Percentiles rank a stretch among this genome's conserved stretches.
phyloP scores from a whole-genome alignment of 1,140 invertebrate species.

The Pseudomyrmex cubaensis region DNA sequence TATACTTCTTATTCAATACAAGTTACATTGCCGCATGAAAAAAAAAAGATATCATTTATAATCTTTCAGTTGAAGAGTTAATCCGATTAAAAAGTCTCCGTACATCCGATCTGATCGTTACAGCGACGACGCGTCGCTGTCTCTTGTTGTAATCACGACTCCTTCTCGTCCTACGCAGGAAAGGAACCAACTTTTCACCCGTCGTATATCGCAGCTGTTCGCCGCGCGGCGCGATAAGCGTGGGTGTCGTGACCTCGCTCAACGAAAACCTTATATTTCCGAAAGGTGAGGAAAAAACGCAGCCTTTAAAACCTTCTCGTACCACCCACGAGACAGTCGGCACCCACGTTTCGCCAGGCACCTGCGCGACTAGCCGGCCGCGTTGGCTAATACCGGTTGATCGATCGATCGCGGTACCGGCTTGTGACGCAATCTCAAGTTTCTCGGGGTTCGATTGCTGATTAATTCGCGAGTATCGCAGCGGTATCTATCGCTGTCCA shows the following conservation, averaged over 20 bases:
- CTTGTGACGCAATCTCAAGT: constrained; percentile 55
- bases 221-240: constrained; percentile 45
- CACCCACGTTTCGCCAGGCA: constrained; percentile 67
- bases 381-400: constrained; percentile 65
- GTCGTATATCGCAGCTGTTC: constrained; percentile 68
- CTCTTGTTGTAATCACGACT: constrained; percentile 56
- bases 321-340: constrained; percentile 67
- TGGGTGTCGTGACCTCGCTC: constrained; percentile 67
- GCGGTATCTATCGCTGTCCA: constrained; percentile 26
- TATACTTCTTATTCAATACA: background rate
- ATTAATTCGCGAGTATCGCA: constrained; percentile 49
- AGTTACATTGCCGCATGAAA: background rate
- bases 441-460: constrained; percentile 30
- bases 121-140: constrained; percentile 12
- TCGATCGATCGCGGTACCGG: constrained; percentile 54
- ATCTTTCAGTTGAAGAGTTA: background rate
- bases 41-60: too few species aligned
- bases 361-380: constrained; percentile 57
- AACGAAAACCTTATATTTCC: constrained; percentile 75
- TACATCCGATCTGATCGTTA: constrained; percentile 8
- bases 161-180: constrained; percentile 69
- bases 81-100: constrained; percentile 22
- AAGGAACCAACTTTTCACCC: constrained; percentile 70
- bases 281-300: constrained; percentile 72
- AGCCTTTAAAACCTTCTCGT: constrained; percentile 60